phyloP scores from a whole-genome alignment of 2,888 invertebrate species.

The Chrysodeixis includens region DNA sequence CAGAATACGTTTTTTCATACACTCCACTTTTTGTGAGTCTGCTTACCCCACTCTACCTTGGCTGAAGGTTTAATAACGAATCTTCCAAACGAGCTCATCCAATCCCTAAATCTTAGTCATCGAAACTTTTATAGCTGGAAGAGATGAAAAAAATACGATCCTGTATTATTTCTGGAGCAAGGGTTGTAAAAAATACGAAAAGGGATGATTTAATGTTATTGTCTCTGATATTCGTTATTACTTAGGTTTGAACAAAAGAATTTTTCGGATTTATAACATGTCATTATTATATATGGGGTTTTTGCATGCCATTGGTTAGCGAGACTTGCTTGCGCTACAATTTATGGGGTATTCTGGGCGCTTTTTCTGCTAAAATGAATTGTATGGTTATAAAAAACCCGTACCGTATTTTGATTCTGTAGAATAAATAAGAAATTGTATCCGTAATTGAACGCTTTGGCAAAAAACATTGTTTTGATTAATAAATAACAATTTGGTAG shows the following conservation, averaged over 20 bases:
- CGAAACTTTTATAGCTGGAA: slow-evolving; percentile 48
- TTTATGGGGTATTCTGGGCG: slow-evolving; percentile 32
- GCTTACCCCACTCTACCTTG: slow-evolving; percentile 12
- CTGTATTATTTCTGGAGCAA: slow-evolving; percentile 43
- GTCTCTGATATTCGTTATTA: slow-evolving; percentile 56
- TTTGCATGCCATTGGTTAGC: slow-evolving; percentile 42
- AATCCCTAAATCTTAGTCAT: slow-evolving; percentile 52
- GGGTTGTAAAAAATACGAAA: slow-evolving; percentile 54
- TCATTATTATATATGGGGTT: slow-evolving; percentile 51
- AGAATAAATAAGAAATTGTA: neutral
- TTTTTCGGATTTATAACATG: slow-evolving; percentile 53
- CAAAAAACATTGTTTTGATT: too few relatives aligned
- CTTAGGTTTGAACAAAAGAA: slow-evolving; percentile 57
- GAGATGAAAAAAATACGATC: slow-evolving; percentile 46
- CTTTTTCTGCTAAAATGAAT: slow-evolving; percentile 9
- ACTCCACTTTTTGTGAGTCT: neutral
- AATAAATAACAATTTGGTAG: too few relatives aligned
- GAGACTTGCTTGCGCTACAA: slow-evolving; percentile 36
- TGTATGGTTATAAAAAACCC: too few relatives aligned
- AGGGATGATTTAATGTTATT: slow-evolving; percentile 60
- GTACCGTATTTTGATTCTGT: too few relatives aligned
- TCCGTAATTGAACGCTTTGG: neutral
- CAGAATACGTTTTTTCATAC: too few relatives aligned
- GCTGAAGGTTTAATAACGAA: slow-evolving; percentile 39
- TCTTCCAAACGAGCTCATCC: slow-evolving; percentile 36